phyloP scores from a whole-genome alignment of 2,888 invertebrate species.

The Coremacera marginata region DNA sequence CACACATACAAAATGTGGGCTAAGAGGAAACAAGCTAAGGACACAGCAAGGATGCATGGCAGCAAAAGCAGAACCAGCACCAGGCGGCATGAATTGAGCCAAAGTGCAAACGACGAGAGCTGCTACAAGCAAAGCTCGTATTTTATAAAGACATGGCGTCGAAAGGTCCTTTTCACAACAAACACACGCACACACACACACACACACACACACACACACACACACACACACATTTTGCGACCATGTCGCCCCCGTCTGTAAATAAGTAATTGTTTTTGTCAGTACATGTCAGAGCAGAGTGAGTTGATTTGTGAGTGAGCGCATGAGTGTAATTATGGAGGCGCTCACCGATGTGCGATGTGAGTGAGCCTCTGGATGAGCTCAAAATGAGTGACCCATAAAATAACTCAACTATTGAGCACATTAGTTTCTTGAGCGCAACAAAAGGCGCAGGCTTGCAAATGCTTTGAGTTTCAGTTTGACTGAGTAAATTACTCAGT shows the following conservation, averaged over 20 bases:
- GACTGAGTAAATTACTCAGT: not conserved
- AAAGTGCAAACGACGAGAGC: conserved; percentile 32
- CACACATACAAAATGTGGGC: conserved; percentile 43
- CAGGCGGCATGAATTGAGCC: conserved; percentile 31
- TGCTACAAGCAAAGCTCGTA: conserved; percentile 28
- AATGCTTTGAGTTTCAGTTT: not conserved
- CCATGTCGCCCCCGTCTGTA: conserved; percentile 15
- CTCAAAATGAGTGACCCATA: not conserved
- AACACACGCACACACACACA: conserved; percentile 9
- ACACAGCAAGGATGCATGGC: conserved; percentile 8
- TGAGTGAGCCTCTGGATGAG: no score
- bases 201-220: not conserved
- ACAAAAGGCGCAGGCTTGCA: not conserved
- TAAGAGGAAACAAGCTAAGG: conserved; percentile 21
- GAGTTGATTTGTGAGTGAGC: conserved; percentile 4
- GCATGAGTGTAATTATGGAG: not conserved
- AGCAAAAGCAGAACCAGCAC: conserved; percentile 7
- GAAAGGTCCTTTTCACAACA: conserved; percentile 46
- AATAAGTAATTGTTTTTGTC: conserved; percentile 33
- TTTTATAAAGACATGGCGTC: conserved; percentile 47
- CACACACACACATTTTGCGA: not conserved
- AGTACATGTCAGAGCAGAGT: not conserved
- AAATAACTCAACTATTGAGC: not conserved
- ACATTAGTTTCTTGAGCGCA: not conserved
- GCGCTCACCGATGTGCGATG: not conserved